Base-by-base conservation (phyloP, 1,140 invertebrate genomes). In the Dryas iulia region DNA sequence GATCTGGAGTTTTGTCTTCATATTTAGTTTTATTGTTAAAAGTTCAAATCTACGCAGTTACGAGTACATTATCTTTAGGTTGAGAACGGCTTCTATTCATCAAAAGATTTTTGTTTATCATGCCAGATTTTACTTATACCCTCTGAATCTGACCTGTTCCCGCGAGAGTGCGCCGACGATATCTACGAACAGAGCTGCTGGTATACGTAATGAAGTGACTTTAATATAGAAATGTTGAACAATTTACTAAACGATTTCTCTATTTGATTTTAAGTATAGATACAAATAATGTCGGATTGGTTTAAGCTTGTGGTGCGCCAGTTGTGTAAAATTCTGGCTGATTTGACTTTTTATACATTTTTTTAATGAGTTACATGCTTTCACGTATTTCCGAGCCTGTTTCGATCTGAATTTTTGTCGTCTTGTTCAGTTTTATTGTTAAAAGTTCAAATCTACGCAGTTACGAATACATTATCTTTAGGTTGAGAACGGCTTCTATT, bases 181-280 rank as follows among this genome's bases (percentile, higher is more conserved):
- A 60, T 60, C 59, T 60, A 25, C 59, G 39, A 60, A 60, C 59
- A 11, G 25, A 59, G 35, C 30, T 14, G n/a, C 24, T 39, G 56
- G 59, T 60, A 24, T 59, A 35, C 25, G 33, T 47, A 60, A 60
- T 60, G 59, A 60, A 60, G 24, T 47, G 59, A 33, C 59, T 60
- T 47, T 39, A 60, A 60, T 8, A 6, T 28, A 18, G 39, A 47
- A 47, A 47, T 47, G 39, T 10, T 25, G 24, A 25, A 56, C 53
- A 24, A 25, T 26, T 24, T 21, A 23, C 12, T 56, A 25, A 56
- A 56, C 23, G 39, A 47, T 47, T 47, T 1, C 21, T 6, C 0
- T 8, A 21, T 18, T 47, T 47, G 39, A 47, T 21, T 47, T 47
- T 47, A 18, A 21, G 6, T 47, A 21, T 3, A 47, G 39, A 10